phyloP scores from a whole-genome alignment of 2,797 vertebrate species.

The Oophaga sylvatica region DNA sequence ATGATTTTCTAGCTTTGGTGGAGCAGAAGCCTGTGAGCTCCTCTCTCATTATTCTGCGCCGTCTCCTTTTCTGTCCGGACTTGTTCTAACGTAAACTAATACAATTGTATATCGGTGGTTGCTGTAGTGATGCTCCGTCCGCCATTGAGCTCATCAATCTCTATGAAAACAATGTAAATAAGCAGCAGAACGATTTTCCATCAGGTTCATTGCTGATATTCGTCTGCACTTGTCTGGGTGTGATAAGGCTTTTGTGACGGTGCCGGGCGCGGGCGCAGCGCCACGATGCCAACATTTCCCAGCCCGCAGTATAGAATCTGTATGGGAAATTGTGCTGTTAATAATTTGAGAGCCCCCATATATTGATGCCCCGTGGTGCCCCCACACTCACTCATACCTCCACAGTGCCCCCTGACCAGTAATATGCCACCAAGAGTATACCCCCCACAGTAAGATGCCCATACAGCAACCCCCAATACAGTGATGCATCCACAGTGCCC shows the following conservation, averaged over 20 bases:
- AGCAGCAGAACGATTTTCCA: neutral
- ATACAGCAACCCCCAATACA: too few species aligned
- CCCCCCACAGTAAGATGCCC: too few species aligned
- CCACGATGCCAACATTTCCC: too few species aligned
- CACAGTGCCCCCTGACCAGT: too few species aligned
- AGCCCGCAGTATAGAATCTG: too few species aligned
- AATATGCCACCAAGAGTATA: too few species aligned
- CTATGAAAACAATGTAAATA: constrained; percentile 18
- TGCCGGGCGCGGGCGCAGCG: neutral
- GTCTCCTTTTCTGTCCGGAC: neutral
- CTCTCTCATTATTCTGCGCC: neutral
- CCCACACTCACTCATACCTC: too few species aligned
- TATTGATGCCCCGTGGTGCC: too few species aligned
- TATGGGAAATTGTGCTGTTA: too few species aligned
- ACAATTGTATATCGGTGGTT: neutral
- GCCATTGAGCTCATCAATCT: neutral
- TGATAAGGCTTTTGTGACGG: neutral
- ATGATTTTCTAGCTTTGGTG: neutral
- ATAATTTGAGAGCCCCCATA: too few species aligned
- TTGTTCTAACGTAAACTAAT: constrained; percentile 4
- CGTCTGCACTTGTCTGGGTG: neutral
- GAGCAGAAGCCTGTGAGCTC: neutral
- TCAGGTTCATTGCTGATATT: neutral
- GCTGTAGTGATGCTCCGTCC: neutral
- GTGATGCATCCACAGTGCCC: too few species aligned